Evolutionary conservation across 2,113 vertebrate species (phyloP).

Genomic region (Puffinus mauretanicus): DNA sequence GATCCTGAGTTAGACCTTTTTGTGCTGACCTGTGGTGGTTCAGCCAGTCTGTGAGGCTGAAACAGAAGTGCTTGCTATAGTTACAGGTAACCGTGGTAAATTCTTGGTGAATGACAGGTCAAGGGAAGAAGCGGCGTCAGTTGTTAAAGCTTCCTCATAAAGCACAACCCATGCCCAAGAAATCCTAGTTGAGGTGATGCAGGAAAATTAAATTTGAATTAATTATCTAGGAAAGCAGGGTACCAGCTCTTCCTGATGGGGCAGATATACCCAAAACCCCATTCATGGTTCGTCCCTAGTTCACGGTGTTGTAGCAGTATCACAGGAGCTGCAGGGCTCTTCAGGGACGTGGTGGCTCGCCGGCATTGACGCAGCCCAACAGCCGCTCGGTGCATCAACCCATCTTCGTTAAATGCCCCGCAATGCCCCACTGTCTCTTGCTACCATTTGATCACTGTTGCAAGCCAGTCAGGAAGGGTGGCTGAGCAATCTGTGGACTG

Average conservation of each 20-base stretch:
- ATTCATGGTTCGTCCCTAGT: not conserved
- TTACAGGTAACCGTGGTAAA: not conserved
- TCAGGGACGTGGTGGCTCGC: not conserved
- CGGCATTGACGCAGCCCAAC: not conserved
- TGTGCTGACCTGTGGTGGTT: constrained; percentile 7
- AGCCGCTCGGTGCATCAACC: not conserved
- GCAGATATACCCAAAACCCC: not conserved
- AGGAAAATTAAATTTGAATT: not conserved
- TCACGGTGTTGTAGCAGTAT: not conserved
- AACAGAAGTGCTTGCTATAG: not conserved
- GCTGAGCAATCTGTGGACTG: not conserved
- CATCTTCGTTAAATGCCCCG: not conserved
- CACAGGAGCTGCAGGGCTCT: not conserved
- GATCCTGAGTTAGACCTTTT: constrained; percentile 2
- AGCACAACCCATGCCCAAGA: not conserved
- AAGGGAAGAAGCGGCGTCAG: not conserved
- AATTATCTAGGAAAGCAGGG: not conserved
- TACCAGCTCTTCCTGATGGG: not conserved
- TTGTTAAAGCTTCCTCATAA: not conserved
- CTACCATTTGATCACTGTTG: not conserved
- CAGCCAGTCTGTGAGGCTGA: not conserved
- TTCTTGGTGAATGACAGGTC: not conserved
- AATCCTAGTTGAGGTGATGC: not conserved
- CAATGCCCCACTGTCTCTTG: not conserved
- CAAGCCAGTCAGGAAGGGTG: not conserved